Conservation (phyloP, 2,113 vertebrate species). For the Coptodon bakossiorum region DNA sequence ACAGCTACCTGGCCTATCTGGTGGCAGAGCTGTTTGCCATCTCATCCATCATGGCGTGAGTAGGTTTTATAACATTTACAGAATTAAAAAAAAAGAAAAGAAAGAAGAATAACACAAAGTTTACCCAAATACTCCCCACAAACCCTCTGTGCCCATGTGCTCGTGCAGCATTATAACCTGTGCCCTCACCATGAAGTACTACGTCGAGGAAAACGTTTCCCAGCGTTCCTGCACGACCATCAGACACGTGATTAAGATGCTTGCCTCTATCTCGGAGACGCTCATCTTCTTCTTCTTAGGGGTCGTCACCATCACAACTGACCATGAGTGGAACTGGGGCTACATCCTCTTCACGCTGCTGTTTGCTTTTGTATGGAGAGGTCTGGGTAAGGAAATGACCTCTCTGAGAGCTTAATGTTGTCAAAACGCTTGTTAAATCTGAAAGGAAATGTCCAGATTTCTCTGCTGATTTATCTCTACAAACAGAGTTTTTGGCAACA, state of each 20-base stretch:
- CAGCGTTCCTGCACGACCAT: constrained; percentile 95
- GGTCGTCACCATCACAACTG: constrained; percentile 89
- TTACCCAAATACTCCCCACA: not conserved
- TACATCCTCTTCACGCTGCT: constrained; percentile 90
- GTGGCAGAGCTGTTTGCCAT: constrained; percentile 92
- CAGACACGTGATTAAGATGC: constrained; percentile 95
- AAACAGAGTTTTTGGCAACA: not conserved
- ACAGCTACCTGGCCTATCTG: constrained; percentile 94
- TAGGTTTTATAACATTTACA: constrained; percentile 14
- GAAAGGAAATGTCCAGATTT: not conserved
- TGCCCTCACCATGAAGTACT: constrained; percentile 96
- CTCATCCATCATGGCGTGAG: constrained; percentile 99
- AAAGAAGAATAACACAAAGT: not conserved
- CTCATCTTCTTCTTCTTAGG: constrained; percentile 98
- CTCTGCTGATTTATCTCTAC: not conserved
- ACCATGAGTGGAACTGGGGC: constrained; percentile 96
- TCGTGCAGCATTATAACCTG: constrained; percentile 85
- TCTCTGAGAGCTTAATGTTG: not conserved
- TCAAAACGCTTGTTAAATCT: not conserved
- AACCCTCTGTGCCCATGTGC: not conserved
- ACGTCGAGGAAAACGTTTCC: constrained; percentile 94
- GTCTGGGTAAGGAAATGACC: constrained; percentile 75
- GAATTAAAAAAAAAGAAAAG: not conserved
- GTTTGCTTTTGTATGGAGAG: constrained; percentile 89
- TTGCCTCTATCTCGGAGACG: constrained; percentile 92